A percentile compares a stretch with the other conserved stretches of the same genome.
Evolutionary conservation across 2,797 vertebrate species (phyloP).

Genomic region (Petrocephalus schoutedeni): DNA sequence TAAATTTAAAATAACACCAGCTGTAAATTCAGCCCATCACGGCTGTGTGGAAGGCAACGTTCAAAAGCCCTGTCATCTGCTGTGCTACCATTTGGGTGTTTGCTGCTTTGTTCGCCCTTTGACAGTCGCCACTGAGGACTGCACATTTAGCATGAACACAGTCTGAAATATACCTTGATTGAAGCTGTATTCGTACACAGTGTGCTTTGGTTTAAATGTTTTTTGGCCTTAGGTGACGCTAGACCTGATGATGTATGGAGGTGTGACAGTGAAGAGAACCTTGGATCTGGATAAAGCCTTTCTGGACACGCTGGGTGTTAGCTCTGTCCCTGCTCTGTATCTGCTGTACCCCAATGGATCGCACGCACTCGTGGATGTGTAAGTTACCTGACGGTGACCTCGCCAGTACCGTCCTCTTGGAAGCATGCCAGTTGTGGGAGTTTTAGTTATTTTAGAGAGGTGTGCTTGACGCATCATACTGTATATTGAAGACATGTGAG

Average conservation of each 20-base stretch:
- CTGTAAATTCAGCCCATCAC: not conserved
- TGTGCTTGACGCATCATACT: not conserved
- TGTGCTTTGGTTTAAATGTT: not conserved
- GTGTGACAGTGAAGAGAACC: conserved; percentile 67
- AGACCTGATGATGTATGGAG: conserved; percentile 77
- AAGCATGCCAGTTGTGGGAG: not conserved
- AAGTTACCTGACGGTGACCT: conserved; percentile 41
- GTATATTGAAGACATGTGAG: not conserved
- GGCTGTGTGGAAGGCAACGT: too few species aligned
- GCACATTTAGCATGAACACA: not conserved
- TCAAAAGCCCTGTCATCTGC: not conserved
- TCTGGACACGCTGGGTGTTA: conserved; percentile 67
- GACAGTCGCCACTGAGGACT: not conserved
- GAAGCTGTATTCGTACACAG: not conserved
- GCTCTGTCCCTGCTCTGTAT: conserved; percentile 68
- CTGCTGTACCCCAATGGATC: conserved; percentile 79
- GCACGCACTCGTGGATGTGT: conserved; percentile 69
- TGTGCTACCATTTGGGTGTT: not conserved
- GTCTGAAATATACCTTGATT: not conserved
- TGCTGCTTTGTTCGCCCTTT: not conserved
- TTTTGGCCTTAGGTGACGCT: conserved; percentile 71
- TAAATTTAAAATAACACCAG: not conserved
- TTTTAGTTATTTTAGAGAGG: not conserved
- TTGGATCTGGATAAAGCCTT: conserved; percentile 64
- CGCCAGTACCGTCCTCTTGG: not conserved